These are phyloP conservation scores for Drepana arcuata DNA, from an alignment of 1,140 invertebrate species.

Conservation along the genomic window DNA sequence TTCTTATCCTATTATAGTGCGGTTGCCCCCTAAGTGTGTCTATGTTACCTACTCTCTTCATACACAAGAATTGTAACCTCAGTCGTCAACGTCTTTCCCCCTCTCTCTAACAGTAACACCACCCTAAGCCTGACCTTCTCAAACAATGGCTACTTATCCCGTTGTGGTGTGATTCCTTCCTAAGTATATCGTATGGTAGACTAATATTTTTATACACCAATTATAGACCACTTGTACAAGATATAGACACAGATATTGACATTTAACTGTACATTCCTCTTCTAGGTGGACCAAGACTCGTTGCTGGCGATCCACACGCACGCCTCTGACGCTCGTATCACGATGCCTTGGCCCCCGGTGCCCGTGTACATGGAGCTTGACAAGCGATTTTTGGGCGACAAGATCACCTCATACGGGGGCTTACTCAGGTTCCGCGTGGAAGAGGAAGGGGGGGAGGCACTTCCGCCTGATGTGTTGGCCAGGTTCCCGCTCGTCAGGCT, in stretches of 20 bases:
- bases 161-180: too few relatives aligned
- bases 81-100: too few relatives aligned
- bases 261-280: slow-evolving; percentile 1
- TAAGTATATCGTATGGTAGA: too few relatives aligned
- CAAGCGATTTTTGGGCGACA: slow-evolving; percentile 87
- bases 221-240: too few relatives aligned
- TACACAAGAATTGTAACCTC: too few relatives aligned
- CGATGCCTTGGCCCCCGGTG: slow-evolving; percentile 77
- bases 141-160: too few relatives aligned
- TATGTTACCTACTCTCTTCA: too few relatives aligned
- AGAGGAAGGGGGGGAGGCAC: slow-evolving; percentile 77
- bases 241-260: neutral
- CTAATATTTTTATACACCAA: too few relatives aligned
- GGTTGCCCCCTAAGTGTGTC: too few relatives aligned
- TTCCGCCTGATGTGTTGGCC: slow-evolving; percentile 66
- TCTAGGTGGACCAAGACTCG: slow-evolving; percentile 47
- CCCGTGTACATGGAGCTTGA: slow-evolving; percentile 92
- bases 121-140: too few relatives aligned
- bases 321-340: slow-evolving; percentile 40
- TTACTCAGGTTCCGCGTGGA: slow-evolving; percentile 85
- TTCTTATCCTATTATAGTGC: too few relatives aligned
- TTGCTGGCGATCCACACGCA: slow-evolving; percentile 66
- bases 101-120: too few relatives aligned
- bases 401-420: slow-evolving; percentile 94
- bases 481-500: slow-evolving; percentile 87